Evolutionary conservation across 1,140 invertebrate genomes (phyloP), one percentile per base, ranked within the genome.

Genomic region (Halotydeus destructor): DNA sequence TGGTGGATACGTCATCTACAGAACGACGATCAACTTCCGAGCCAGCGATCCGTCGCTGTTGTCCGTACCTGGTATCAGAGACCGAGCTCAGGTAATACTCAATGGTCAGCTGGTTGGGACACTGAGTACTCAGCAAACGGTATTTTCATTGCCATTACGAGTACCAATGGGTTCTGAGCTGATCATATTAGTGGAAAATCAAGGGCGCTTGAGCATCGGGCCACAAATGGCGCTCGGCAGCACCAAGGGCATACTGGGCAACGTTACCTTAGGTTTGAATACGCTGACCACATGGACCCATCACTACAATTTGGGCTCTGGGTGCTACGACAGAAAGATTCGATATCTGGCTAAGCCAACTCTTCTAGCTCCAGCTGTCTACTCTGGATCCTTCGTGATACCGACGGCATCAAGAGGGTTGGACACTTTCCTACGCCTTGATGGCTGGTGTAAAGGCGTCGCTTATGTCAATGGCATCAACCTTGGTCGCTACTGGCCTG

Each of bases 61-160:
- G 0, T 52, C 60, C 30, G 64, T 77, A 12, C 50, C 52, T 2
- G 63, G 67, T 21, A 59, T 77, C 1, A 62, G 67, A 18, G 82
- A 88, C 58, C 65, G 78, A 46, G 77, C 71, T 2, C 67, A 76
- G 35, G 69, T 85, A 30, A 79, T 71, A 54, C 58, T 83, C 1
- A 69, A 84, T 56, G 55, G 67, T n/a, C n/a, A n/a, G n/a, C n/a
- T n/a, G n/a, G n/a, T n/a, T n/a, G 76, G 75, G 26, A 61, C 65
- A 4, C 52, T 79, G 8, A 74, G 68, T 38, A 60, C 76, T 44
- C 65, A 64, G 28, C 60, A 67, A 37, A 58, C 61, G 19, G 59
- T 68, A 24, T 65, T 60, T 38, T 53, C 59, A 1, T 27, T 76
- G 2, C 60, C 62, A 1, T 50, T 82, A 3, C 56, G 53, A 14